Percentiles rank a stretch among this genome's conserved stretches.
Conservation (phyloP, 2,888 invertebrate species). For the Chrysomela aeneicollis region DNA sequence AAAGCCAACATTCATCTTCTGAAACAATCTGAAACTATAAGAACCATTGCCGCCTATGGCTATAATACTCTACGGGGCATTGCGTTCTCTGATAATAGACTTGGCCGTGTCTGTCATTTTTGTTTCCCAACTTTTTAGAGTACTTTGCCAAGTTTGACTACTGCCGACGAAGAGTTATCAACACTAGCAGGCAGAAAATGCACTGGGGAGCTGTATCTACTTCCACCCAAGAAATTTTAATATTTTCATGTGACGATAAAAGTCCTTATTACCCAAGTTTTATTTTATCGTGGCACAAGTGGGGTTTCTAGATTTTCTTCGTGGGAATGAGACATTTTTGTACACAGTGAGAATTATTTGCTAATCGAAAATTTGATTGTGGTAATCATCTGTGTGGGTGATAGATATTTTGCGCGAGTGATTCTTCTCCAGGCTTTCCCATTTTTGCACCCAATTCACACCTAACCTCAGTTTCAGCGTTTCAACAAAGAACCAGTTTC, state of each 20-base stretch:
- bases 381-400: too few relatives aligned
- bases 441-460: too few relatives aligned
- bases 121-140: background rate
- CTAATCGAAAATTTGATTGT: too few relatives aligned
- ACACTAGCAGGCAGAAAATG: slow-evolving; percentile 35
- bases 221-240: slow-evolving; percentile 35
- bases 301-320: background rate
- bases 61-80: slow-evolving; percentile 26
- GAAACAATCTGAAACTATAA: too few relatives aligned
- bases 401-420: too few relatives aligned
- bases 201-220: slow-evolving; percentile 32
- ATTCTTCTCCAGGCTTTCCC: too few relatives aligned
- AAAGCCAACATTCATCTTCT: too few relatives aligned
- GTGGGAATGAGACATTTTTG: background rate
- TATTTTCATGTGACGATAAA: slow-evolving; percentile 37
- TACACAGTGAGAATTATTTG: too few relatives aligned
- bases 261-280: slow-evolving; percentile 39
- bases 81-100: background rate
- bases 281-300: slow-evolving; percentile 16
- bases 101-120: background rate
- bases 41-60: background rate
- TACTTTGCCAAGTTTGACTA: background rate
- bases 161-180: slow-evolving; percentile 32
- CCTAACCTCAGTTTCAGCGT: too few relatives aligned
- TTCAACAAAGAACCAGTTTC: too few relatives aligned